Base-by-base conservation (phyloP, 2,797 vertebrate species). In the Notamacropus eugenii region DNA sequence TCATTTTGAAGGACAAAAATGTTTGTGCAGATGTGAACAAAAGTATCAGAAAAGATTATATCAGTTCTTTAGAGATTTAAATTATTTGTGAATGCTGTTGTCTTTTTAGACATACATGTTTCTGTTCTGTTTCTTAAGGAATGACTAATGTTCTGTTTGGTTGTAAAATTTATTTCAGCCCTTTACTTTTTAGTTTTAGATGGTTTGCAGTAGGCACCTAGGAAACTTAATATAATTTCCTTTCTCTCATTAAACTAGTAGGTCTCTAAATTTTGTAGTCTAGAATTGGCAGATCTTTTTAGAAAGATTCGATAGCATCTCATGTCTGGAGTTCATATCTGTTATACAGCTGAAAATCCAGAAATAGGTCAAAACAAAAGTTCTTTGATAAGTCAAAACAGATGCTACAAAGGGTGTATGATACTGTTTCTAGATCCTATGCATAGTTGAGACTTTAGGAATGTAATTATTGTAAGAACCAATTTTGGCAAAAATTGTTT, bases 1-100 rank as follows among this genome's bases (percentile, higher is more conserved):
- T 97, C 93, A 92, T 91, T 91, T 59, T 95, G 29, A 96, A 96
- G 12, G 57, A 67, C 94, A 54, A 92, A 59, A 4, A 14, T 92
- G 5, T 50, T 92, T 92, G 92, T 92, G 91, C 67, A 96, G 56
- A 14, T 56, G 10, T 93, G 94, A 91, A 46, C 90, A 93, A 12
- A 59, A 94, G 96, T 74, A 96, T 95, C 40, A 97, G 93, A 96
- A 96, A 95, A 97, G 82, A 10, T 55, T 40, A 11, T n/a, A 27
- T 54, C 93, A 94, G 74, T 92, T 56, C n/a, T 54, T n/a, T 94
- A 74, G 67, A 90, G 82, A 91, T 91, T 31, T 12, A n/a, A 31
- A 40, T 40, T 74, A n/a, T 74, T 19, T 40, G 24, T 74, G 62
- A 40, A 74, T 46, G 3, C 6, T 74, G 22, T 40, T 6, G 22